Evolutionary conservation across 2,113 vertebrate genomes (phyloP), one percentile per base, ranked within the genome.

Genomic region (Corythornis vintsioides): DNA sequence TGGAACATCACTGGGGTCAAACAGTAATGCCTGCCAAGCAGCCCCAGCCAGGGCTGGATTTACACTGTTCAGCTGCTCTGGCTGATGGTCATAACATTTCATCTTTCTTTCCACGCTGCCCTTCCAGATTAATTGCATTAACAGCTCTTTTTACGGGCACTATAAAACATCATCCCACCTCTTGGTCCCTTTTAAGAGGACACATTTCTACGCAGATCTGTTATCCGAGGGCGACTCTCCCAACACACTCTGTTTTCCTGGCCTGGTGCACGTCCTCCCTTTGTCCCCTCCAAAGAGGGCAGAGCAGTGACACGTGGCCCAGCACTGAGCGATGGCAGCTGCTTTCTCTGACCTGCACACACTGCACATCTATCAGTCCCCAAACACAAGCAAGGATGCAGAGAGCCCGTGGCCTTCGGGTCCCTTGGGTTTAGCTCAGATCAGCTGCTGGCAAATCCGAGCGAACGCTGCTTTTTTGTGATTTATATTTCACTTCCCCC

Each of bases 111-210:
- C 72, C 1, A 0, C 26, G 60, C 64, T 80, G 72, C 40, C 71
- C 15, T 91, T 79, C 50, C 38, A 81, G 52, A 91, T 74, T 79
- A 76, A 94, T 91, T 89, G 77, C 45, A 83, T 64, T 91, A 94
- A 71, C 25, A 83, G 72, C 35, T 77, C 35, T 85, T 89, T 94
- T 92, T 66, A 91, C 0, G 1, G 52, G 21, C 43, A 59, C 72
- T 42, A 4, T 65, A 89, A 95, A 91, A 43, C 74, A 52, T 22
- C 7, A 7, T 29, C 42, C 69, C 63, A 33, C 43, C 29, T 53
- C 4, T 33, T 22, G 47, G 33, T 4, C 10, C 33, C 47, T n/a
- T n/a, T 55, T 8, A 47, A 88, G 63, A 74, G 52, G 52, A 38
- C 29, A 29, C 33, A 77, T 73, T 80, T 47, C 67, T 59, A 10